Conservation (phyloP, 2,888 invertebrate species). For the Agrenia bidenticulata region DNA sequence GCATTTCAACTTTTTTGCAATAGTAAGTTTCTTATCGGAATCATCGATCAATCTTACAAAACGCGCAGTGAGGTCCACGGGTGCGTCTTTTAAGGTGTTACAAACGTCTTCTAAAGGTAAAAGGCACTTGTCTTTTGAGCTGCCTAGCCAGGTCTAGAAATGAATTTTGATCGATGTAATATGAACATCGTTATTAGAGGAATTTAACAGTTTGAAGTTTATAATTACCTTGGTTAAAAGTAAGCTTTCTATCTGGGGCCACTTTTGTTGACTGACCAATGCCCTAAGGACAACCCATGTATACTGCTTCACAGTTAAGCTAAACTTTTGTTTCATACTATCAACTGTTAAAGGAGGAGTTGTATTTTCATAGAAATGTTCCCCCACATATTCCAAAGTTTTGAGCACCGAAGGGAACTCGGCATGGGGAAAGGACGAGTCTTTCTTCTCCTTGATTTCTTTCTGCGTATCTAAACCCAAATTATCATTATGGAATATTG, state of each 20-base stretch:
- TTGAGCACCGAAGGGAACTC: conserved; percentile 47
- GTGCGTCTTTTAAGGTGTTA: conserved; percentile 58
- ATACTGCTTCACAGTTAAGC: conserved; percentile 63
- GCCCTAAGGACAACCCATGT: conserved; percentile 71
- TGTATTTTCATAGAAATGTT: conserved; percentile 46
- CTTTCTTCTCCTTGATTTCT: conserved; percentile 47
- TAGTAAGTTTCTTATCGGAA: conserved; percentile 62
- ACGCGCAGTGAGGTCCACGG: conserved; percentile 59
- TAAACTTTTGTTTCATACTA: conserved; percentile 56
- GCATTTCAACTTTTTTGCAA: conserved; percentile 67
- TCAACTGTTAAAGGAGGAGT: conserved; percentile 35
- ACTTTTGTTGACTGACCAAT: conserved; percentile 63
- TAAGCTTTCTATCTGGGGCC: conserved; percentile 66
- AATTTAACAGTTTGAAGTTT: conserved; percentile 7
- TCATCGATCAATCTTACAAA: conserved; percentile 63
- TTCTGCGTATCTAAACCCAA: conserved; percentile 44
- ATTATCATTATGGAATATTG: no score
- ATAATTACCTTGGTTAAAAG: conserved; percentile 64
- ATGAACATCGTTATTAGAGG: not conserved
- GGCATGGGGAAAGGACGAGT: conserved; percentile 35
- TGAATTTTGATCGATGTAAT: not conserved
- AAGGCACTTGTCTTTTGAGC: conserved; percentile 57
- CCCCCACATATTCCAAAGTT: conserved; percentile 43
- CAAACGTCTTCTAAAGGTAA: conserved; percentile 59
- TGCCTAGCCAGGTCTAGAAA: conserved; percentile 59